Percentiles rank a stretch among this genome's conserved stretches.
These are phyloP conservation scores for Donacobius atricapilla DNA, from an alignment of 2,113 vertebrate species.

Conservation along the genomic window DNA sequence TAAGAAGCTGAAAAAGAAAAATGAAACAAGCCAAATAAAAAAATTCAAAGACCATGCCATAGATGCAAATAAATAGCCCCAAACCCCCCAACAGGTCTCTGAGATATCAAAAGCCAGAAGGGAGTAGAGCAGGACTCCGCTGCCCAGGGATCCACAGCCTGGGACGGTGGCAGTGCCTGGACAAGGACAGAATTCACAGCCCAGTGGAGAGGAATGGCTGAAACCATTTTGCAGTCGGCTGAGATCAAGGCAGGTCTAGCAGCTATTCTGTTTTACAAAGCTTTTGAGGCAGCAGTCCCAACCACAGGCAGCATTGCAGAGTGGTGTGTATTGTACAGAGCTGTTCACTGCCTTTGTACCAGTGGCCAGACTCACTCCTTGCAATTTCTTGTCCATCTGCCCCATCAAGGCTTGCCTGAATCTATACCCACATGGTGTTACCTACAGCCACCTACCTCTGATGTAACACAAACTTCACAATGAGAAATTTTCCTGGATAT, in stretches of 20 bases:
- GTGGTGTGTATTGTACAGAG: rapidly evolving
- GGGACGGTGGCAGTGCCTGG: rapidly evolving
- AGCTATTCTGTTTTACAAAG: background rate
- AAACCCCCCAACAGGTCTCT: rapidly evolving
- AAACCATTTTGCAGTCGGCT: background rate
- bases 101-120: background rate
- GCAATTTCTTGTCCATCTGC: background rate
- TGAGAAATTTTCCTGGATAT: background rate
- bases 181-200: background rate
- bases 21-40: background rate
- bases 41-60: rapidly evolving
- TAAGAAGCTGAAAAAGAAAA: background rate
- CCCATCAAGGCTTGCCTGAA: background rate
- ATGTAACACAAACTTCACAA: background rate
- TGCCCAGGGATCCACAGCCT: background rate
- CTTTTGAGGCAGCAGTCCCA: background rate
- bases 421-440: rapidly evolving
- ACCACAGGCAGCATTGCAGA: rapidly evolving
- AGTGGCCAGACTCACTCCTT: background rate
- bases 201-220: too few species aligned
- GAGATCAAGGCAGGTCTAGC: background rate
- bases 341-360: background rate
- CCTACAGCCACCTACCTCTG: background rate
- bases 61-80: background rate
- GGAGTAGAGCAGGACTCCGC: background rate